A percentile compares a stretch with the other conserved stretches of the same genome.
These are phyloP conservation scores for Mythimna lalbum DNA, from an alignment of 2,888 invertebrate genomes.

Conservation along the genomic window DNA sequence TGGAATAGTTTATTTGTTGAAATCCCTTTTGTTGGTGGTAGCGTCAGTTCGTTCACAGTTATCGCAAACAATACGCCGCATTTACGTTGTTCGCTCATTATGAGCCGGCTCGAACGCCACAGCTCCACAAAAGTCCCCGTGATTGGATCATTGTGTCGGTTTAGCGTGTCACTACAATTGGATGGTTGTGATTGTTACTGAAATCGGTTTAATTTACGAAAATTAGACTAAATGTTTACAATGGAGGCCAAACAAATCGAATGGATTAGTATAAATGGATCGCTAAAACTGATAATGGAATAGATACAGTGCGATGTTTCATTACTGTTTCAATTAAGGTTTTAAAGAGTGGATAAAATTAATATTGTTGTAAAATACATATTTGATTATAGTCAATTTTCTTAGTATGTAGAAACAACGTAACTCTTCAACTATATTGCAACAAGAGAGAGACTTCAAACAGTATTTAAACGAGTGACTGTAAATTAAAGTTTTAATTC, in stretches of 20 bases:
- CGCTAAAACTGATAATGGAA: slow-evolving; percentile 6
- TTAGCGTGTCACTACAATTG: slow-evolving; percentile 45
- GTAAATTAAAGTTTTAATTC: too few relatives aligned
- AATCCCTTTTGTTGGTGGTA: slow-evolving; percentile 53
- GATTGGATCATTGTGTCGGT: slow-evolving; percentile 51
- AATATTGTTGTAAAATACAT: neutral
- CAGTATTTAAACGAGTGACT: too few relatives aligned
- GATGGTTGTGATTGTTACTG: slow-evolving; percentile 32
- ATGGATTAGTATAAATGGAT: slow-evolving; percentile 3
- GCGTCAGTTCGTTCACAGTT: slow-evolving; percentile 53
- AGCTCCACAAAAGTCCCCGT: slow-evolving; percentile 42
- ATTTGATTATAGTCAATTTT: neutral
- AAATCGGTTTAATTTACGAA: slow-evolving; percentile 43
- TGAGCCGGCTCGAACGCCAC: slow-evolving; percentile 33
- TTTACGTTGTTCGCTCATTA: slow-evolving; percentile 61
- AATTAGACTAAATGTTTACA: slow-evolving; percentile 37
- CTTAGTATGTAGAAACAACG: neutral
- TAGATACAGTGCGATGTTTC: slow-evolving; percentile 1
- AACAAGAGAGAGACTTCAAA: too few relatives aligned
- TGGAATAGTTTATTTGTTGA: slow-evolving; percentile 63
- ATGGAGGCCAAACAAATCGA: slow-evolving; percentile 17
- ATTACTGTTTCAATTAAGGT: neutral
- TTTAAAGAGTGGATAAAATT: neutral
- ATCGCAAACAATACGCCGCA: slow-evolving; percentile 61
- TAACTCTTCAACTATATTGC: slow-evolving; percentile 1